phyloP scores from a whole-genome alignment of 2,113 vertebrate species.

The Lanius collurio region DNA sequence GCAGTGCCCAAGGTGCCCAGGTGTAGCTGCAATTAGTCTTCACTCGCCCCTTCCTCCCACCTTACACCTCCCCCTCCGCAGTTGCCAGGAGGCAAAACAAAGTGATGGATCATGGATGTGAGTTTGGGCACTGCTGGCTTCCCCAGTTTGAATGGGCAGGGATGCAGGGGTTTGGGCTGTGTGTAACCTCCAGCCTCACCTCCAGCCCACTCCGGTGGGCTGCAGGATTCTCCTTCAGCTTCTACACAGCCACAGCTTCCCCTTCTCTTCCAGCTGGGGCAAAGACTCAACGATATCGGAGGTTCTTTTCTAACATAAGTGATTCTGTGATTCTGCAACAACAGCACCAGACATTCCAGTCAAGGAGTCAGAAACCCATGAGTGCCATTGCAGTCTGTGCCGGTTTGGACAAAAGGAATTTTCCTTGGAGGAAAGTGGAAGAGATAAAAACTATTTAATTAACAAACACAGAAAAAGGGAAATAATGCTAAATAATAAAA shows the following conservation, averaged over 20 bases:
- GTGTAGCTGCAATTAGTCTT: not conserved
- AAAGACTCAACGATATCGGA: not conserved
- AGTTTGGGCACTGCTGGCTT: not conserved
- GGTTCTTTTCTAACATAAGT: not conserved
- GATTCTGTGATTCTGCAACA: not conserved
- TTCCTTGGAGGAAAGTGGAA: too few species aligned
- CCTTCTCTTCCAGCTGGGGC: not conserved
- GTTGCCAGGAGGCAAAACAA: not conserved
- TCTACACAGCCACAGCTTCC: not conserved
- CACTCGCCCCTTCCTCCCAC: not conserved
- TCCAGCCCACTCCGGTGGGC: not conserved
- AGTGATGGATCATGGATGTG: not conserved
- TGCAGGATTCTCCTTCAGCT: not conserved
- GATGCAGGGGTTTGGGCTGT: not conserved
- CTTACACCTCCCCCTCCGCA: not conserved
- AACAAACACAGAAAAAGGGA: too few species aligned
- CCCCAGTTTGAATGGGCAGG: rapidly evolving
- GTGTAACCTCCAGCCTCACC: not conserved
- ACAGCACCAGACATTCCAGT: not conserved
- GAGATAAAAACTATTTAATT: too few species aligned
- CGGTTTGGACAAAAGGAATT: too few species aligned
- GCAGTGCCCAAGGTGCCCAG: not conserved
- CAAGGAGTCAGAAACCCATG: not conserved
- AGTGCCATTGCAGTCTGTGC: not conserved
- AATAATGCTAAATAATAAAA: too few species aligned